Conservation (phyloP, 2,113 vertebrate species). For the Vimba vimba region DNA sequence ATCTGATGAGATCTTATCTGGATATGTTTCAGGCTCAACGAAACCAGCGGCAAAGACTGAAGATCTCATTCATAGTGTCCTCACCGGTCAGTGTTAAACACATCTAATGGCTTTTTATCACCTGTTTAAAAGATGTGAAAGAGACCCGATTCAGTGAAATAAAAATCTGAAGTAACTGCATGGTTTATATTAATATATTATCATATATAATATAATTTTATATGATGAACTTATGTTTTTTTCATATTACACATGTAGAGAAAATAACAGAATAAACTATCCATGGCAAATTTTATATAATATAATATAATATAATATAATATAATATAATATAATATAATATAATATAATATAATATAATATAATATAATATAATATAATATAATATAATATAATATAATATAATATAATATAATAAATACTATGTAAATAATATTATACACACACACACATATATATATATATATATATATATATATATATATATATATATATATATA, state of each 20-base stretch:
- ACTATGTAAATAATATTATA: neutral
- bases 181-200: neutral
- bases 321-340: neutral
- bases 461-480: too few species aligned
- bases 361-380: neutral
- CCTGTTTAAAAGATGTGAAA: neutral
- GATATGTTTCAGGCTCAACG: conserved; percentile 78
- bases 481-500: too few species aligned
- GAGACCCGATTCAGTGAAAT: neutral
- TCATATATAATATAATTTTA: neutral
- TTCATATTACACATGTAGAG: neutral
- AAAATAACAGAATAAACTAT: neutral
- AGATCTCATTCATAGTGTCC: conserved; percentile 91
- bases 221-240: neutral
- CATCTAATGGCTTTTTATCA: neutral
- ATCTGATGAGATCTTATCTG: conserved; percentile 13
- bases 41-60: conserved; percentile 93
- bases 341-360: neutral
- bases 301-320: neutral
- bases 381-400: neutral
- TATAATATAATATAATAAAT: neutral
- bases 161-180: neutral
- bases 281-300: neutral
- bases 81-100: conserved; percentile 84
- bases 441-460: too few species aligned